Percentiles rank a stretch among this genome's conserved stretches.
phyloP scores from a whole-genome alignment of 2,888 invertebrate genomes.

The Acanthosepion lycidas region DNA sequence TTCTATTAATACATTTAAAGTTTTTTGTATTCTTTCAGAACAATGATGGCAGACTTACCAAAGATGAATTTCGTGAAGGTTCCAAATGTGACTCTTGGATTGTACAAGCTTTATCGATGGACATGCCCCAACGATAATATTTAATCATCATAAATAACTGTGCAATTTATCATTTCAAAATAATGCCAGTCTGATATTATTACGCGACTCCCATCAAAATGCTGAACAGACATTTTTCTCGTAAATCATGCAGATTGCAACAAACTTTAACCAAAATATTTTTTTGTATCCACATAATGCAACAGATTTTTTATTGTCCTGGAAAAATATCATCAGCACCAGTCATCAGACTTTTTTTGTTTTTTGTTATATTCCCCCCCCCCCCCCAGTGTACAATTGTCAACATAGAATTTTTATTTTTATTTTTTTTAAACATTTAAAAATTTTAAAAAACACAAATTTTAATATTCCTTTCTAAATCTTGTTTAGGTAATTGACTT shows the following conservation, averaged over 20 bases:
- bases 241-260: not conserved
- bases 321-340: not conserved
- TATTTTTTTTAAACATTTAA: no score
- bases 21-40: constrained; percentile 71
- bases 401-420: no score
- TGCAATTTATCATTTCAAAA: not conserved
- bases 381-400: no score
- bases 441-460: no score
- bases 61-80: constrained; percentile 77
- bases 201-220: not conserved
- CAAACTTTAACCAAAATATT: not conserved
- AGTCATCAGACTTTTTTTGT: no score
- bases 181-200: not conserved
- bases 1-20: not conserved
- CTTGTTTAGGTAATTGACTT: no score
- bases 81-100: constrained; percentile 77
- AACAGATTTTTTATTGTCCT: not conserved
- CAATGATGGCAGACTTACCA: constrained; percentile 75
- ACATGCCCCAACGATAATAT: constrained; percentile 56
- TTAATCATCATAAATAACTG: not conserved
- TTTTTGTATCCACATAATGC: not conserved
- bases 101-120: constrained; percentile 76
- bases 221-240: not conserved
- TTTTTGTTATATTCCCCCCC: no score
- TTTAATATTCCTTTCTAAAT: no score